phyloP scores from a whole-genome alignment of 2,888 invertebrate species.

The Mesopsocus fuscifrons region DNA sequence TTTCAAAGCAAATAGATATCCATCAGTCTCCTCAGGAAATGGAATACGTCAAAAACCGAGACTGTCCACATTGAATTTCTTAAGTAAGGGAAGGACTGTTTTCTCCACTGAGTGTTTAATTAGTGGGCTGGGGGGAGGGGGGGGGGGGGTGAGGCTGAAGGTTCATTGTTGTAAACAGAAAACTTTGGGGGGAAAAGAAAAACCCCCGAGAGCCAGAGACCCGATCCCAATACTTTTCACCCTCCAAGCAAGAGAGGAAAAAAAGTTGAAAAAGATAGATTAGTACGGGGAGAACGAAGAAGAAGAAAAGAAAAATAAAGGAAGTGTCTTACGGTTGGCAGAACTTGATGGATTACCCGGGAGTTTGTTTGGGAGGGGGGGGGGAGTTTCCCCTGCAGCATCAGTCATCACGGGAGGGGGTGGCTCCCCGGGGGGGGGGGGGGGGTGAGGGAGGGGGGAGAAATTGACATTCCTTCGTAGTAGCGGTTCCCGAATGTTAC shows the following conservation, averaged over 20 bases:
- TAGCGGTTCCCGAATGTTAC: too few species aligned
- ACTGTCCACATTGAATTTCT: too few species aligned
- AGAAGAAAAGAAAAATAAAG: conserved; percentile 16
- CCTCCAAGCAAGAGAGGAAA: conserved; percentile 7
- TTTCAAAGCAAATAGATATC: too few species aligned
- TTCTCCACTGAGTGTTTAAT: too few species aligned
- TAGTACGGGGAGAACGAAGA: conserved; percentile 13
- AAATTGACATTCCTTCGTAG: conserved; percentile 11
- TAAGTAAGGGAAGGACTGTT: too few species aligned
- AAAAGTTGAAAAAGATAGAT: conserved; percentile 11
- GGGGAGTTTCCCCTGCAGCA: conserved; percentile 10
- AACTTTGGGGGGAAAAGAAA: neutral
- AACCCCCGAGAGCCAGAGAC: neutral
- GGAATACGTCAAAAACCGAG: too few species aligned
- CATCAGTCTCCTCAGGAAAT: too few species aligned
- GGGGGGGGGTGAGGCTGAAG: too few species aligned
- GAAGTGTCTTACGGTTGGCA: conserved; percentile 11
- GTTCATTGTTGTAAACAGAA: conserved; percentile 7
- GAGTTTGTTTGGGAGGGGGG: conserved; percentile 9
- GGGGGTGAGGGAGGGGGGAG: conserved; percentile 4
- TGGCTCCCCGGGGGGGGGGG: conserved; percentile 5
- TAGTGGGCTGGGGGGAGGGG: too few species aligned
- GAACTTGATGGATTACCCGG: conserved; percentile 9
- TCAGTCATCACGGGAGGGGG: conserved; percentile 8
- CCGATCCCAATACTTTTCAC: conserved; percentile 9